These are phyloP conservation scores for Platygyra sinensis DNA, from an alignment of 64 coral and sea anemone genomes.

Conservation along the genomic window DNA sequence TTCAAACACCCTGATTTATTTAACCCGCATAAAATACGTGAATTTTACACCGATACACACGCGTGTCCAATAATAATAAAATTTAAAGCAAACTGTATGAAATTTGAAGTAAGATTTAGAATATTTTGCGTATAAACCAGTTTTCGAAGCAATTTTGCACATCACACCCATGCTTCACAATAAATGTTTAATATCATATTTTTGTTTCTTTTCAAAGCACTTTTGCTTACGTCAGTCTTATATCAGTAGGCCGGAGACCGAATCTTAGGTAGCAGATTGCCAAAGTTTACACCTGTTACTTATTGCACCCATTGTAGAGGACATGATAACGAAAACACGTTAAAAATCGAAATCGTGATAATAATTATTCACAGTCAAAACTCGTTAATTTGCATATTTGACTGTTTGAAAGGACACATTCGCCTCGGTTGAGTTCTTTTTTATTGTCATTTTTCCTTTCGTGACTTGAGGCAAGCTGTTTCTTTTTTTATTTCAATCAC, in stretches of 20 bases:
- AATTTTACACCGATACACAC: too few relatives aligned
- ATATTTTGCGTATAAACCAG: background rate
- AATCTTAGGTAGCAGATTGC: background rate
- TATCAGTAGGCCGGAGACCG: background rate
- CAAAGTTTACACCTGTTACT: background rate
- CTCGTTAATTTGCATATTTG: background rate
- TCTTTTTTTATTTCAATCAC: background rate
- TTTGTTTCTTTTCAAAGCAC: background rate
- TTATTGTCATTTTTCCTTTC: constrained; percentile 1
- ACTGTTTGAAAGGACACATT: background rate
- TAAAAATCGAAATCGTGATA: background rate
- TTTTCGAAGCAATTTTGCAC: background rate
- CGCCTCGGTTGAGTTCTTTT: background rate
- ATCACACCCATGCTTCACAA: background rate
- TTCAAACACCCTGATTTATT: too few relatives aligned
- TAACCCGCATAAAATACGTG: too few relatives aligned
- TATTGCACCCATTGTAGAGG: background rate
- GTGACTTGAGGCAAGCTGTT: background rate
- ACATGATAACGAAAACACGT: background rate
- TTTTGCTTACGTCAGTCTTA: background rate
- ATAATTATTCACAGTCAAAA: constrained; percentile 17
- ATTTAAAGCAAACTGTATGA: too few relatives aligned
- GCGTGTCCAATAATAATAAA: too few relatives aligned
- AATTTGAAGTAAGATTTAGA: background rate
- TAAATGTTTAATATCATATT: background rate